Conservation (phyloP, 2,888 invertebrate species). For the Leptopilina myrica region DNA sequence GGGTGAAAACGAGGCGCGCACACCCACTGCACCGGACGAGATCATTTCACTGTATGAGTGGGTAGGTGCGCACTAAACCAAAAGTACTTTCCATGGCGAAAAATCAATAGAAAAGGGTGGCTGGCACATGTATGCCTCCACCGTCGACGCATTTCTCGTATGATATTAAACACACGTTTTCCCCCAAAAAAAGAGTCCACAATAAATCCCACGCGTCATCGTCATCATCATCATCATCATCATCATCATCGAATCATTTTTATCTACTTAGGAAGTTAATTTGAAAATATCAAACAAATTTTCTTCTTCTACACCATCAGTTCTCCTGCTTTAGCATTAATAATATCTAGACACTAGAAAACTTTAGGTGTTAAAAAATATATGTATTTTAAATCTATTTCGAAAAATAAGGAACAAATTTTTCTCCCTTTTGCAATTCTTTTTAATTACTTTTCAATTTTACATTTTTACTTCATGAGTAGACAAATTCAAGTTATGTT, state of each 20-base stretch:
- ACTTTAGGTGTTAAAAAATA: no score
- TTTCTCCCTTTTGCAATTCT: no score
- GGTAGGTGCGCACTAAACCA: conserved; percentile 69
- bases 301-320: neutral
- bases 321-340: neutral
- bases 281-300: neutral
- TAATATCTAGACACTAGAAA: neutral
- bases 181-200: neutral
- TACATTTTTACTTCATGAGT: no score
- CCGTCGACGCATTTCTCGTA: conserved; percentile 20
- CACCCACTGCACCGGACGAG: conserved; percentile 60
- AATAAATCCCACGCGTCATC: conserved; percentile 19
- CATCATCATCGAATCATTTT: neutral
- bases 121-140: conserved; percentile 53
- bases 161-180: neutral
- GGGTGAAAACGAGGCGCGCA: conserved; percentile 64
- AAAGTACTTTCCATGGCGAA: conserved; percentile 61
- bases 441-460: no score
- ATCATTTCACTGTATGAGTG: conserved; percentile 61
- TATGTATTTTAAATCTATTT: no score
- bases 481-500: neutral
- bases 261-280: neutral
- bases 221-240: no score
- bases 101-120: conserved; percentile 70
- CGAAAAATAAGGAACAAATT: no score